A percentile compares a stretch with the other conserved stretches of the same genome.
Conservation (phyloP, 2,113 vertebrate species). For the Daboia siamensis region DNA sequence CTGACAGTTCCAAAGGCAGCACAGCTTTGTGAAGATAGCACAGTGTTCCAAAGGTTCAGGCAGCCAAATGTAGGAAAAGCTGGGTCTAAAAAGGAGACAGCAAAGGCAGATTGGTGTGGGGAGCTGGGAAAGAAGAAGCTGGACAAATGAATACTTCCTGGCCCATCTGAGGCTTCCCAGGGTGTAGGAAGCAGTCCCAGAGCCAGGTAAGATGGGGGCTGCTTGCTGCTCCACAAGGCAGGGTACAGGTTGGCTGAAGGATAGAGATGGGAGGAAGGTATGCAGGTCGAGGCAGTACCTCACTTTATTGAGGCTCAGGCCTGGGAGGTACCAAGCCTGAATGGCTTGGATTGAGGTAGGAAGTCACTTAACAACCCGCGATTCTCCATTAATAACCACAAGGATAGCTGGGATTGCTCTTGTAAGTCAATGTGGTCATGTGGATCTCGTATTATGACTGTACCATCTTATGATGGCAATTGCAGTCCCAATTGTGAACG, state of each 20-base stretch:
- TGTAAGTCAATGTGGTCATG: background rate
- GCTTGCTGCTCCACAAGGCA: background rate
- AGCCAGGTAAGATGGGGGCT: background rate
- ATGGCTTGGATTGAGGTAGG: background rate
- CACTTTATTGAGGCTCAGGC: background rate
- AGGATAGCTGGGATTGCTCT: background rate
- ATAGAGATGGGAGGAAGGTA: background rate
- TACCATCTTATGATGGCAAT: background rate
- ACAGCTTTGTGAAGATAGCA: background rate
- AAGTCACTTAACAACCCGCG: background rate
- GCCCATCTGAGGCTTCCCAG: background rate
- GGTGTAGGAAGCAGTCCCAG: background rate
- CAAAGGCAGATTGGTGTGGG: background rate
- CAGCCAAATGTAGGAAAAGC: background rate
- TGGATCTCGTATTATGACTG: background rate
- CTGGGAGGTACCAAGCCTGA: background rate
- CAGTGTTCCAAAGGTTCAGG: background rate
- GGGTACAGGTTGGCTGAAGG: background rate
- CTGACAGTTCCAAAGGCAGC: background rate
- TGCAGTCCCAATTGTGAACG: background rate
- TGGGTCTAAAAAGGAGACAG: background rate
- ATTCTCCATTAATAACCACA: background rate
- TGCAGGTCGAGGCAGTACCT: background rate
- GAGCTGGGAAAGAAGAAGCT: background rate
- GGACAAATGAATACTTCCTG: background rate